Conservation (phyloP, 2,113 vertebrate species). For the Lontra canadensis region DNA sequence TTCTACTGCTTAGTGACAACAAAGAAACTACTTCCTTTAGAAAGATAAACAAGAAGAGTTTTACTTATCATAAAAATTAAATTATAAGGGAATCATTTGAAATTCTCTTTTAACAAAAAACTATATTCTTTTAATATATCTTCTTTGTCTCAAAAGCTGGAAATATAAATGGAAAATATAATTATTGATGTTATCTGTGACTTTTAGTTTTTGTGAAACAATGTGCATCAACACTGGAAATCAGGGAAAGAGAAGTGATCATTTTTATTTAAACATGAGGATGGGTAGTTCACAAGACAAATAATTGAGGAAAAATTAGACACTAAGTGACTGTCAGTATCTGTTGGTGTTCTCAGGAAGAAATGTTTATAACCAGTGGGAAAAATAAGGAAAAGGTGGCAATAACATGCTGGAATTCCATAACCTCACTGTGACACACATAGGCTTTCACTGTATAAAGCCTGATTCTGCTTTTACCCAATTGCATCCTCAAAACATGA, state of each 20-base stretch:
- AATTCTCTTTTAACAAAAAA: neutral
- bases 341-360: neutral
- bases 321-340: neutral
- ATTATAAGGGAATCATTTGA: neutral
- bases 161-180: neutral
- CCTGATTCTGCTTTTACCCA: neutral
- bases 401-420: neutral
- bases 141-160: neutral
- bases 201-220: neutral
- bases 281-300: neutral
- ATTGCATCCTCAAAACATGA: neutral
- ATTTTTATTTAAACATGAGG: neutral
- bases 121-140: neutral
- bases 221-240: neutral
- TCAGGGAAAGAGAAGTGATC: neutral
- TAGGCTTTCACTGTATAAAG: neutral
- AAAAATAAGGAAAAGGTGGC: neutral
- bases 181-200: neutral
- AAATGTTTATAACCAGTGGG: neutral
- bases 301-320: neutral
- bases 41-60: neutral
- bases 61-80: neutral
- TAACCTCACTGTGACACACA: neutral
- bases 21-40: neutral
- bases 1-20: neutral